phyloP scores from a whole-genome alignment of 2,888 invertebrate genomes.

The Dione juno region DNA sequence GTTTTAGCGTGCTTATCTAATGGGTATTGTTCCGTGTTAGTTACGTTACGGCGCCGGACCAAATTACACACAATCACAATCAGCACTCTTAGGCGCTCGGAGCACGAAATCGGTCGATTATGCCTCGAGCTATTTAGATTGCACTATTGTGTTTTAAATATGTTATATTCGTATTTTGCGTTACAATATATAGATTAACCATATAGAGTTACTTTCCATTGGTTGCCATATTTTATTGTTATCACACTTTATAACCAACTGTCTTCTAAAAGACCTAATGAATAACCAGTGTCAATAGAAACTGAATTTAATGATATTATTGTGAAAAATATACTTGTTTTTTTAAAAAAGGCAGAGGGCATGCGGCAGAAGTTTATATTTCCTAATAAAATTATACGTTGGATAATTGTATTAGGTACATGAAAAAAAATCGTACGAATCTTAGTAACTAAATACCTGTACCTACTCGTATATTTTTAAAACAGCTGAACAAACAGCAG shows the following conservation, averaged over 20 bases:
- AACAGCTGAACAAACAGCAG: neutral
- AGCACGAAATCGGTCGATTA: neutral
- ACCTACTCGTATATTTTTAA: too few species aligned
- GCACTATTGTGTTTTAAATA: neutral
- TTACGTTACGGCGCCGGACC: constrained; percentile 11
- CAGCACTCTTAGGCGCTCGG: constrained; percentile 4
- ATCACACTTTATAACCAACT: neutral
- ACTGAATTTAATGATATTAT: too few species aligned
- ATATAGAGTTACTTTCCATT: neutral
- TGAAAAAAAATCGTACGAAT: too few species aligned
- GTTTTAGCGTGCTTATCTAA: constrained; percentile 23
- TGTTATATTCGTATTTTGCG: neutral
- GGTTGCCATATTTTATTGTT: neutral
- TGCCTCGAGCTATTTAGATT: neutral
- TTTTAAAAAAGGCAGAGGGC: too few species aligned
- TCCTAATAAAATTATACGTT: too few species aligned
- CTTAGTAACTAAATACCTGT: too few species aligned
- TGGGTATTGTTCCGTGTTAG: constrained; percentile 20
- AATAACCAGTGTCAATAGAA: too few species aligned
- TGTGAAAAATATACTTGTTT: too few species aligned
- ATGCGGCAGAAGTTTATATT: too few species aligned
- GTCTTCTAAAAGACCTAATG: too few species aligned
- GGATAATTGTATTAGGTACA: too few species aligned
- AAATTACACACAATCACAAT: neutral
- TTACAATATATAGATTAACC: neutral